Percentiles rank a stretch among this genome's conserved stretches.
phyloP scores from a whole-genome alignment of 2,113 vertebrate genomes.

The Mustela lutreola region DNA sequence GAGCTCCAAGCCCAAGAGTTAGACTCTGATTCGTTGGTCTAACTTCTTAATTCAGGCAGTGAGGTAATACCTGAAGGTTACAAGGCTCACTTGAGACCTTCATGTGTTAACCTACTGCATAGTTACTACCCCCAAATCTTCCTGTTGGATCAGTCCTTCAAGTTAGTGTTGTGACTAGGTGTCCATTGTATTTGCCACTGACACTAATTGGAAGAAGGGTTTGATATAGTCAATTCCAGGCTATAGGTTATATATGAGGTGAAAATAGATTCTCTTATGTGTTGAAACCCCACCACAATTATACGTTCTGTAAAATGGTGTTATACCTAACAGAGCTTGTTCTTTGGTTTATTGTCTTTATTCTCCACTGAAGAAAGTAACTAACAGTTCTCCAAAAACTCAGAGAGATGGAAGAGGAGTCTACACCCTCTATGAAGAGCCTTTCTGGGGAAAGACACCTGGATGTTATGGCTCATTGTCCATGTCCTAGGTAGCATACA shows the following conservation, averaged over 20 bases:
- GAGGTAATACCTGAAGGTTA: not conserved
- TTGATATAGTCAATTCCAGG: not conserved
- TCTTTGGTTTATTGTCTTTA: not conserved
- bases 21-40: not conserved
- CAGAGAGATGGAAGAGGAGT: not conserved
- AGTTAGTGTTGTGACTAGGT: not conserved
- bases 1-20: not conserved
- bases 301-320: not conserved
- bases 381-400: not conserved
- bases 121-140: not conserved
- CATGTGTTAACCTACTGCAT: not conserved
- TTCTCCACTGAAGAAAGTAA: not conserved
- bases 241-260: not conserved
- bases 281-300: not conserved
- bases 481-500: not conserved
- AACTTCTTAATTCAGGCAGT: not conserved
- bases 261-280: not conserved
- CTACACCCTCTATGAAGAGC: not conserved
- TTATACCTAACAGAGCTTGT: not conserved
- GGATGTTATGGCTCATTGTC: not conserved
- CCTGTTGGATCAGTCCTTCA: not conserved
- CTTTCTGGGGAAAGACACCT: not conserved
- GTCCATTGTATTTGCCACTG: not conserved
- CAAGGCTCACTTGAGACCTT: not conserved
- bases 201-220: not conserved